Conservation (phyloP, 1,140 invertebrate genomes). For the Rhizoglyphus robini region DNA sequence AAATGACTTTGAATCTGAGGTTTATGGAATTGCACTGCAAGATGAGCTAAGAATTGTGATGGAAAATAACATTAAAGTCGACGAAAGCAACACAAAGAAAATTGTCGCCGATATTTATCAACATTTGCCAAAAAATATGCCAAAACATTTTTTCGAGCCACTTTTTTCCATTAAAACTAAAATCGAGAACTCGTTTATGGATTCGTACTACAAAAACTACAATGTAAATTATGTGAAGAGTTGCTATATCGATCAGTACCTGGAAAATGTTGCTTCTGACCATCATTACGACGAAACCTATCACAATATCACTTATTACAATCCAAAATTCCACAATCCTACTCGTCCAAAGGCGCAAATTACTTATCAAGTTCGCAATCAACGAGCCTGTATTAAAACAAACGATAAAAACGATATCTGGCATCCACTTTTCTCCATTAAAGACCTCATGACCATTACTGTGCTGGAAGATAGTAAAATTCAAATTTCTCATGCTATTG, state of each 20-base stretch:
- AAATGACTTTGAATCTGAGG: slow-evolving; percentile 47
- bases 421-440: slow-evolving; percentile 58
- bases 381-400: not conserved
- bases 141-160: not conserved
- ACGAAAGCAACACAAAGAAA: slow-evolving; percentile 42
- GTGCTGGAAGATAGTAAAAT: slow-evolving; percentile 47
- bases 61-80: slow-evolving; percentile 29
- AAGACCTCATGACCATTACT: slow-evolving; percentile 58
- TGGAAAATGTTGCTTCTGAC: slow-evolving; percentile 56
- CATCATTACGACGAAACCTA: slow-evolving; percentile 35
- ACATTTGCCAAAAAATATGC: not conserved
- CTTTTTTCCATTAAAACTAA: not conserved
- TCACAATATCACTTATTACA: slow-evolving; percentile 40
- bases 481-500: slow-evolving; percentile 59
- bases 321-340: slow-evolving; percentile 44
- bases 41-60: slow-evolving; percentile 52
- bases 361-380: slow-evolving; percentile 11
- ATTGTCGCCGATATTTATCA: not conserved
- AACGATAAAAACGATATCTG: slow-evolving; percentile 36
- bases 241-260: slow-evolving; percentile 43
- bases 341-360: slow-evolving; percentile 24
- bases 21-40: slow-evolving; percentile 62
- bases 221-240: slow-evolving; percentile 44
- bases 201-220: slow-evolving; percentile 27
- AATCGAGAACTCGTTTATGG: not conserved